A percentile compares a stretch with the other conserved stretches of the same genome.
These are phyloP conservation scores for Drosophila diplacantha DNA, from an alignment of 2,888 invertebrate species.

Conservation along the genomic window DNA sequence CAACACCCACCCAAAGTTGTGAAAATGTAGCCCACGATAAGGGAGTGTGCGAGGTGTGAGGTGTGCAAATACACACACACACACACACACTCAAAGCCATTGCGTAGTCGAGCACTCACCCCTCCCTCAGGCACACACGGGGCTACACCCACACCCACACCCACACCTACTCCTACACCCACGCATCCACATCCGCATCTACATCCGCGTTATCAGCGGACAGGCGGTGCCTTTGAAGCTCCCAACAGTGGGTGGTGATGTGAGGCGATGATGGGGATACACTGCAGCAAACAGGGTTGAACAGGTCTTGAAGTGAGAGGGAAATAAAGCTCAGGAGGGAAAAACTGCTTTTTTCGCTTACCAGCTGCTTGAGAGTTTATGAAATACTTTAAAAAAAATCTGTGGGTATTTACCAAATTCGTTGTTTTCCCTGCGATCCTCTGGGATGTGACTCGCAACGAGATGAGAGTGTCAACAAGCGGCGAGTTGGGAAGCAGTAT, in stretches of 20 bases:
- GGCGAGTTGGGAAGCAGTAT: neutral
- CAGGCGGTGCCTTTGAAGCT: constrained; percentile 51
- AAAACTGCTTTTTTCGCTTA: too few relatives aligned
- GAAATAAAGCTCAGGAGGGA: too few relatives aligned
- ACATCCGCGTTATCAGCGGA: constrained; percentile 48
- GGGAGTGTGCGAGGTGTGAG: constrained; percentile 25
- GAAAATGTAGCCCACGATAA: constrained; percentile 46
- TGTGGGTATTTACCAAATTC: neutral
- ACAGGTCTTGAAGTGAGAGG: neutral
- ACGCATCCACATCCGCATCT: constrained; percentile 48
- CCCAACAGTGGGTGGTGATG: constrained; percentile 5
- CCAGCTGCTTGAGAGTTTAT: neutral
- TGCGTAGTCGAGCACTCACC: constrained; percentile 9
- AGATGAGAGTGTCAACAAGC: constrained; percentile 23
- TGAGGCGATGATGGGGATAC: constrained; percentile 8
- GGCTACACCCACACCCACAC: neutral
- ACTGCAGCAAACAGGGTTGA: constrained; percentile 10
- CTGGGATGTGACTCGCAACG: constrained; percentile 10
- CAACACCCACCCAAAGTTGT: constrained; percentile 68
- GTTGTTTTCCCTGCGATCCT: too few relatives aligned
- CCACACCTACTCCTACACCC: constrained; percentile 1
- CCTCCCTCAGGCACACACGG: constrained; percentile 1
- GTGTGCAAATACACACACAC: constrained; percentile 41
- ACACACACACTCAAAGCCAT: constrained; percentile 6
- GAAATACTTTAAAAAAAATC: neutral